Conservation (phyloP, 2,888 invertebrate genomes). For the Agelastica alni region DNA sequence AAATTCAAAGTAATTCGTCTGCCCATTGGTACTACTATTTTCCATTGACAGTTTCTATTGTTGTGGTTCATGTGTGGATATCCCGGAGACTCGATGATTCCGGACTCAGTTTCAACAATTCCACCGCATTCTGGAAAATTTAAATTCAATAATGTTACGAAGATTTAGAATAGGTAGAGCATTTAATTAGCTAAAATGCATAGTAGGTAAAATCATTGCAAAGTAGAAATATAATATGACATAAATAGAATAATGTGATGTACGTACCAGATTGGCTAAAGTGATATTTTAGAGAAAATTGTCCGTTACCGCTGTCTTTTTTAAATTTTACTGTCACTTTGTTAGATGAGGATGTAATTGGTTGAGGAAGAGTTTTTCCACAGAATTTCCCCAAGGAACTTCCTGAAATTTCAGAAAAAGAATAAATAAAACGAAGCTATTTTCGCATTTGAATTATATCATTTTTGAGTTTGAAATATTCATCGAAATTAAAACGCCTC, state of each 20-base stretch:
- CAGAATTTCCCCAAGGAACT: conserved; percentile 52
- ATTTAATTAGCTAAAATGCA: no score
- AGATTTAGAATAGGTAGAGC: no score
- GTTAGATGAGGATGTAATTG: conserved; percentile 59
- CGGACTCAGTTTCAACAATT: conserved; percentile 63
- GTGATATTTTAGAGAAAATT: conserved; percentile 67
- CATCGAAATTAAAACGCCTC: no score
- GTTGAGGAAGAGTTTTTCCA: conserved; percentile 52
- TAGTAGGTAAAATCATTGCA: no score
- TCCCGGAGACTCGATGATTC: conserved; percentile 71
- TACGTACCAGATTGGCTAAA: conserved; percentile 57
- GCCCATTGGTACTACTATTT: conserved; percentile 67
- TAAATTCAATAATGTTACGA: no score
- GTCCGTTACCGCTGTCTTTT: conserved; percentile 38
- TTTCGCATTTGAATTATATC: no score
- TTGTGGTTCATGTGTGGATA: conserved; percentile 64
- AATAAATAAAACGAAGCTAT: no score
- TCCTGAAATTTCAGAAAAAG: no score
- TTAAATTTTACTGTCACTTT: conserved; percentile 62
- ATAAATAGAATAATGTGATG: no score
- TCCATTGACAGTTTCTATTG: conserved; percentile 68
- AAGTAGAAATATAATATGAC: no score
- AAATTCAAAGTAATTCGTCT: conserved; percentile 67
- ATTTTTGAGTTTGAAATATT: no score
- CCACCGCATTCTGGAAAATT: conserved; percentile 74